Evolutionary conservation across 2,113 vertebrate species (phyloP).

Genomic region (Oophaga pumilio): DNA sequence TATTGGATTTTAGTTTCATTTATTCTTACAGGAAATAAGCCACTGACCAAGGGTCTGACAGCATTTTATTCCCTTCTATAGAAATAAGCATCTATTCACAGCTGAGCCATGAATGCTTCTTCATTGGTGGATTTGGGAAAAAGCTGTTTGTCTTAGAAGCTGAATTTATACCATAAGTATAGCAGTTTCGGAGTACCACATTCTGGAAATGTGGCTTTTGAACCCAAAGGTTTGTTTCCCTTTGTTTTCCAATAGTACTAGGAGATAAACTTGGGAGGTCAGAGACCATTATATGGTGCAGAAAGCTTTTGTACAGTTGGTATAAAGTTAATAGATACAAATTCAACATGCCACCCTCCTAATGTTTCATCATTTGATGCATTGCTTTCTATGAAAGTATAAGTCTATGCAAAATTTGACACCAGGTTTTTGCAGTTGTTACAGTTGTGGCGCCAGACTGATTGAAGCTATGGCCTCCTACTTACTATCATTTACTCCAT

Average conservation of each 20-base stretch:
- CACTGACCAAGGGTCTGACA: neutral
- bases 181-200: neutral
- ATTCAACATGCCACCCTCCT: neutral
- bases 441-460: neutral
- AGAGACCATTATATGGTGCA: neutral
- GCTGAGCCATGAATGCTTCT: too few relatives aligned
- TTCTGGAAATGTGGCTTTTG: neutral
- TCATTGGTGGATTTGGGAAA: neutral
- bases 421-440: neutral
- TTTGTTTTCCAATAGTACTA: neutral
- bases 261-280: neutral
- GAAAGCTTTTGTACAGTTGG: neutral
- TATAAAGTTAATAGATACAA: neutral
- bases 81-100: neutral
- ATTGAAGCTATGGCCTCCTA: neutral
- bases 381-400: neutral
- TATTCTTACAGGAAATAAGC: neutral
- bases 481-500: conserved; percentile 8
- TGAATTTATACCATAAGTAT: neutral
- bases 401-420: conserved; percentile 15
- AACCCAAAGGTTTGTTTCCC: too few relatives aligned
- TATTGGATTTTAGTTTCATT: neutral
- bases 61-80: neutral
- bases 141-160: neutral
- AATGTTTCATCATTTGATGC: conserved; percentile 2